Conservation (phyloP, 2,888 invertebrate species). For the Erpobdella octoculata region DNA sequence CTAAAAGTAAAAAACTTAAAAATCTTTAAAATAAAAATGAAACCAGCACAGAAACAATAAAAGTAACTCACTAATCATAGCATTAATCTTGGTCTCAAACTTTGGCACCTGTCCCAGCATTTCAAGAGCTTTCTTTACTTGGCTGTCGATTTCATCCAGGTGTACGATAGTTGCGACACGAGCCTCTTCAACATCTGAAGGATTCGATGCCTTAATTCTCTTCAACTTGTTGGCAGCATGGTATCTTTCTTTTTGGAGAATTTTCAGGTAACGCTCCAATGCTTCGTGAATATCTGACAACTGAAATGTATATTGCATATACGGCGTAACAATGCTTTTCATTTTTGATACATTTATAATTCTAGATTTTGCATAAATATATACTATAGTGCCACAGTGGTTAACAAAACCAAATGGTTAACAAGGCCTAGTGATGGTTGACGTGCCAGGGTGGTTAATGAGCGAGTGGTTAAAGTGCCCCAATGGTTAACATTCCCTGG, state of each 20-base stretch:
- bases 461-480: no score
- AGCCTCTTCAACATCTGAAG: slow-evolving; percentile 67
- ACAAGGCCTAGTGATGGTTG: no score
- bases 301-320: slow-evolving; percentile 59
- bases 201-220: slow-evolving; percentile 69
- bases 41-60: not conserved
- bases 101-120: slow-evolving; percentile 67
- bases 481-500: no score
- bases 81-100: slow-evolving; percentile 27
- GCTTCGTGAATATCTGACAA: slow-evolving; percentile 86
- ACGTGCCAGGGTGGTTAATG: no score
- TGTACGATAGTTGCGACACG: slow-evolving; percentile 46
- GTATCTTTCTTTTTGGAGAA: slow-evolving; percentile 89
- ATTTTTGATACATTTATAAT: no score
- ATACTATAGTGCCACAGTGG: no score
- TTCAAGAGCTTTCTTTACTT: slow-evolving; percentile 74
- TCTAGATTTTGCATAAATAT: no score
- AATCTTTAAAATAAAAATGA: not conserved
- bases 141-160: slow-evolving; percentile 51
- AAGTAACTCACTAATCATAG: not conserved
- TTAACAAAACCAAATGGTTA: no score
- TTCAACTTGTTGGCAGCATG: slow-evolving; percentile 93
- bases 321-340: no score
- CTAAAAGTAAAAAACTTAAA: no score
- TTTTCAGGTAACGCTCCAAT: slow-evolving; percentile 80